Evolutionary conservation across 1,140 invertebrate species (phyloP).

Genomic region (Acromyrmex echinatior): DNA sequence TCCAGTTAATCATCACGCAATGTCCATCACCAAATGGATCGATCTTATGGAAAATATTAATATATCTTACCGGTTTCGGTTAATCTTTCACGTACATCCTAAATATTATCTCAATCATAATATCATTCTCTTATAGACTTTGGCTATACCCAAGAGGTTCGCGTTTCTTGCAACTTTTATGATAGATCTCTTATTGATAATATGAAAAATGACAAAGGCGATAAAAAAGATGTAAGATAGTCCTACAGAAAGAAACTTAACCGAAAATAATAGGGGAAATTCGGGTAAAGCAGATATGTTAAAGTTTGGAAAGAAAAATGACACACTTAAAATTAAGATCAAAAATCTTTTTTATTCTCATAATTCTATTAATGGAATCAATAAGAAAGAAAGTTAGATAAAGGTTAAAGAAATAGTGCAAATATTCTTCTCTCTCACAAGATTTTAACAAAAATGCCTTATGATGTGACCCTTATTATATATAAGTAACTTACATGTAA

Average conservation of each 20-base stretch:
- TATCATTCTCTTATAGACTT: constrained; percentile 41
- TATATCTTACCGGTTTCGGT: constrained; percentile 41
- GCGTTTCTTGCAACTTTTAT: constrained; percentile 67
- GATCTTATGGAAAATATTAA: constrained; percentile 70
- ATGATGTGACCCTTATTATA: no score
- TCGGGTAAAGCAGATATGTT: no score
- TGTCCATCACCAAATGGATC: constrained; percentile 81
- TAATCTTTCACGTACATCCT: not conserved
- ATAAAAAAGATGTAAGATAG: not conserved
- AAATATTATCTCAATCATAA: constrained; percentile 62
- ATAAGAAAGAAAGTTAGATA: no score
- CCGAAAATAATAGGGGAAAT: constrained; percentile 4
- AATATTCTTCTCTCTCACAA: no score
- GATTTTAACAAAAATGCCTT: no score
- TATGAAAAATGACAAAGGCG: not conserved
- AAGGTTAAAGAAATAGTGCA: no score
- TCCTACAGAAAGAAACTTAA: not conserved
- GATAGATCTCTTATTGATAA: constrained; percentile 9
- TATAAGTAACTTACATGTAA: no score
- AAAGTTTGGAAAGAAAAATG: no score
- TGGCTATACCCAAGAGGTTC: constrained; percentile 72
- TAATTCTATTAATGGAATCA: no score
- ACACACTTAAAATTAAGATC: no score
- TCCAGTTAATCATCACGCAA: constrained; percentile 76
- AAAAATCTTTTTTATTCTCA: no score